Conservation (phyloP, 2,888 invertebrate species). For the Allygus modestus region DNA sequence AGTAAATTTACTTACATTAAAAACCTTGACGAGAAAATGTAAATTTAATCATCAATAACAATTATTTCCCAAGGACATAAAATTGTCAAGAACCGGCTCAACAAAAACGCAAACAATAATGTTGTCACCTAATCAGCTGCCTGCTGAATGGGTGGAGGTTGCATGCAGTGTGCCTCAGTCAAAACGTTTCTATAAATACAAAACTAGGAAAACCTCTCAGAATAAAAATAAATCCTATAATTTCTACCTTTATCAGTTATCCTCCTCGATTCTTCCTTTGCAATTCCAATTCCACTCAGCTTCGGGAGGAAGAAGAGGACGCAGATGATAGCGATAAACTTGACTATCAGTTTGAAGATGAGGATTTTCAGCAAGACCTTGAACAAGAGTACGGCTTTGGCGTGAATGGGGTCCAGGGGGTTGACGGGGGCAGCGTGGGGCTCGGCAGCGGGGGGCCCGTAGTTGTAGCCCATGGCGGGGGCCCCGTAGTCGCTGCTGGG, state of each 20-base stretch:
- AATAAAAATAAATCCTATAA: no score
- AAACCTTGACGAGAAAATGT: no score
- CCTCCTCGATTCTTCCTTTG: slow-evolving; percentile 28
- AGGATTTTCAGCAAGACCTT: slow-evolving; percentile 86
- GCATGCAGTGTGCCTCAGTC: no score
- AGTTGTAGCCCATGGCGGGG: slow-evolving; percentile 67
- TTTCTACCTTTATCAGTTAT: slow-evolving; percentile 1
- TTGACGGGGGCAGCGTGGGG: slow-evolving; percentile 32
- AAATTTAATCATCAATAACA: no score
- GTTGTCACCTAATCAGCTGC: no score
- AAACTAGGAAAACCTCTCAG: no score
- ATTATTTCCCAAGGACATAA: no score
- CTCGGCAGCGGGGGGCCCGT: slow-evolving; percentile 31
- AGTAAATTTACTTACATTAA: no score
- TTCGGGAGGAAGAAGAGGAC: slow-evolving; percentile 87
- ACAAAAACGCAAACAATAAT: no score
- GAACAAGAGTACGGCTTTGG: slow-evolving; percentile 67
- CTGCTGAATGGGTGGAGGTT: no score
- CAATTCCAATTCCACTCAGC: slow-evolving; percentile 72
- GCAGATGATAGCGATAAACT: slow-evolving; percentile 87
- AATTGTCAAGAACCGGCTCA: no score
- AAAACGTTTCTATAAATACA: no score
- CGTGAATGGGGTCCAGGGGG: slow-evolving; percentile 60
- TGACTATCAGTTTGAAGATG: slow-evolving; percentile 89
- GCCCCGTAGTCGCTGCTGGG: slow-evolving; percentile 72